A percentile compares a stretch with the other conserved stretches of the same genome.
These are phyloP conservation scores for Hipparchia semele DNA, from an alignment of 2,888 invertebrate species.

Conservation along the genomic window DNA sequence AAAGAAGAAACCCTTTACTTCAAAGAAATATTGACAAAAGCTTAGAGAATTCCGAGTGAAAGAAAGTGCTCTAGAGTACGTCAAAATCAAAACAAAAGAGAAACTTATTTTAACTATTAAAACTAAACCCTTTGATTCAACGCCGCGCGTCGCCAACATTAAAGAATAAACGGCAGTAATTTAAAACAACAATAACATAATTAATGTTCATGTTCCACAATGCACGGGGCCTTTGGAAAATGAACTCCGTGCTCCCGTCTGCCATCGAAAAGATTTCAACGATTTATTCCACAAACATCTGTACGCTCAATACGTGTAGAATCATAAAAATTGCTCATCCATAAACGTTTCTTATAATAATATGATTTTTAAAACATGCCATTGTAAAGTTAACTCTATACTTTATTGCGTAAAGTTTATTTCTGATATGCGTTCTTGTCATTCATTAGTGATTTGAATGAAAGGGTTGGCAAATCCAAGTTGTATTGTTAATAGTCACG, in stretches of 20 bases:
- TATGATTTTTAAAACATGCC: constrained; percentile 53
- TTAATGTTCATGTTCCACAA: constrained; percentile 35
- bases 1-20: too few relatives aligned
- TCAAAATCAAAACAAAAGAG: background rate
- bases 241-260: constrained; percentile 45
- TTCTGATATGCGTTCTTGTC: constrained; percentile 43
- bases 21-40: background rate
- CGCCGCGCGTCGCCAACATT: background rate
- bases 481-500: constrained; percentile 80
- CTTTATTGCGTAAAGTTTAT: constrained; percentile 43
- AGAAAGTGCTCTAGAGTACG: background rate
- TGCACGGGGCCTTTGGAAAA: constrained; percentile 28
- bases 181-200: constrained; percentile 38
- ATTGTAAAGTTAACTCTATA: constrained; percentile 47
- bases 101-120: constrained; percentile 9
- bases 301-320: constrained; percentile 61
- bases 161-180: constrained; percentile 11
- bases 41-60: background rate
- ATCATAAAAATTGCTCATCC: constrained; percentile 80
- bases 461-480: constrained; percentile 82
- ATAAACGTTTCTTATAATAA: constrained; percentile 72
- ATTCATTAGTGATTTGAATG: constrained; percentile 74
- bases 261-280: constrained; percentile 50
- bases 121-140: constrained; percentile 9
- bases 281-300: constrained; percentile 50